Evolutionary conservation across 2,797 vertebrate genomes (phyloP).

Genomic region (Syncerus caffer): DNA sequence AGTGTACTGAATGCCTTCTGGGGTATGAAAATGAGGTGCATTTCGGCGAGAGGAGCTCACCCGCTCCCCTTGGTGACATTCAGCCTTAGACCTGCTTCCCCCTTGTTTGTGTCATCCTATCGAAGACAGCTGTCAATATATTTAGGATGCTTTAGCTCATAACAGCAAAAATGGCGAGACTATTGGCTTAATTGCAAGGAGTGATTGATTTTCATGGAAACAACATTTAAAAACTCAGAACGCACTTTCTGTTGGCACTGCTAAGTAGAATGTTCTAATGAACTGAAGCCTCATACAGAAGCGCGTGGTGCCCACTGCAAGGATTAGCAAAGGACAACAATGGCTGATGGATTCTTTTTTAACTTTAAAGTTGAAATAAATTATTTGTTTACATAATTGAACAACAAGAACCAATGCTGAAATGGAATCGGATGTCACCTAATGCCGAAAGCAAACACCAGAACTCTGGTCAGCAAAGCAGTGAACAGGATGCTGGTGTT

Average conservation of each 20-base stretch:
- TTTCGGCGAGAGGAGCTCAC: conserved; percentile 81
- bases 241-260: conserved; percentile 84
- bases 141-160: conserved; percentile 90
- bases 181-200: conserved; percentile 92
- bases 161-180: conserved; percentile 91
- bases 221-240: conserved; percentile 88
- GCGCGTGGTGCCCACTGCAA: conserved; percentile 38
- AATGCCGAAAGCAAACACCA: neutral
- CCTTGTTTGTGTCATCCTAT: conserved; percentile 81
- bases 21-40: conserved; percentile 85
- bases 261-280: conserved; percentile 79
- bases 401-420: neutral
- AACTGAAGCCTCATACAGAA: conserved; percentile 79
- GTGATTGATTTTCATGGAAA: conserved; percentile 95
- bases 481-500: accelerated
- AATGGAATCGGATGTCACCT: accelerated
- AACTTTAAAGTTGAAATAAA: conserved; percentile 61
- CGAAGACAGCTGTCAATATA: conserved; percentile 92
- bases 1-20: conserved; percentile 87
- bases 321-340: conserved; percentile 68
- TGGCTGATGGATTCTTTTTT: neutral
- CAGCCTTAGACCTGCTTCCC: conserved; percentile 84
- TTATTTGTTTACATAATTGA: conserved; percentile 62
- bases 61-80: conserved; percentile 84
- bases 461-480: neutral